Conservation (phyloP, 2,113 vertebrate species). For the Cinclus mexicanus region DNA sequence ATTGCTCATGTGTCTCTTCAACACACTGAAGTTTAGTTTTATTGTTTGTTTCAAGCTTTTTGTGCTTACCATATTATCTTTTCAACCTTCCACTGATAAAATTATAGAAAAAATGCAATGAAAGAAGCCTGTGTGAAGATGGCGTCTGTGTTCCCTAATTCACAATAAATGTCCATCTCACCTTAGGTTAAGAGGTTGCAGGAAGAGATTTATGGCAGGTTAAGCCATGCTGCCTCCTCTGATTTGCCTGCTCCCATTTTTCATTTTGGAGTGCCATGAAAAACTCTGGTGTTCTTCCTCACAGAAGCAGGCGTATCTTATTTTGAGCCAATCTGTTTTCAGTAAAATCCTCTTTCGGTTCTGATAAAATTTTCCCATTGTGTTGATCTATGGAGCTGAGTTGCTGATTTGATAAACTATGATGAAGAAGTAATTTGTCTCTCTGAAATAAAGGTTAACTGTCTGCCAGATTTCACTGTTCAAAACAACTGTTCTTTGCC, state of each 20-base stretch:
- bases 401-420: constrained; percentile 58
- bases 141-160: neutral
- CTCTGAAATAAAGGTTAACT: constrained; percentile 61
- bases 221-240: neutral
- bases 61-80: neutral
- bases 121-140: neutral
- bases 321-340: neutral
- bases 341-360: neutral
- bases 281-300: neutral
- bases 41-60: neutral
- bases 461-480: constrained; percentile 34
- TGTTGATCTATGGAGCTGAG: constrained; percentile 20
- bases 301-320: neutral
- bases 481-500: constrained; percentile 52
- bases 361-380: neutral
- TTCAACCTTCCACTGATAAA: neutral
- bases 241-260: neutral
- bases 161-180: neutral
- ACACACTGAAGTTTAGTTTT: neutral
- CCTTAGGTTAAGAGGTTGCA: neutral
- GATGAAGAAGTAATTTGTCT: constrained; percentile 56
- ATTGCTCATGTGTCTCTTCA: neutral
- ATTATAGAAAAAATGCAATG: neutral
- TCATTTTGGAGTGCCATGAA: neutral
- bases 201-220: neutral